A percentile compares a stretch with the other conserved stretches of the same genome.
phyloP scores from a whole-genome alignment of 2,113 vertebrate genomes.

The Dicentrarchus labrax region DNA sequence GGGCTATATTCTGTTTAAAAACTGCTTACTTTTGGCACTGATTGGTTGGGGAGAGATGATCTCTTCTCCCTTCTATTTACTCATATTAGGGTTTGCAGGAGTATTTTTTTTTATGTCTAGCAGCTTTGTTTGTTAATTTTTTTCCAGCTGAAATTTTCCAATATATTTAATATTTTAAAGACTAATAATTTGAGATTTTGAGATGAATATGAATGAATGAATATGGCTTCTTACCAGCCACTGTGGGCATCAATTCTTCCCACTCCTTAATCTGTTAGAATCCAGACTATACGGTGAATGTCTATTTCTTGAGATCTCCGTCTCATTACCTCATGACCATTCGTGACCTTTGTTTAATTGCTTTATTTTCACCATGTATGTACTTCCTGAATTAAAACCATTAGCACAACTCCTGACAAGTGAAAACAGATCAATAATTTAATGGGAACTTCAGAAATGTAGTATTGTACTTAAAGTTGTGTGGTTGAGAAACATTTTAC shows the following conservation, averaged over 20 bases:
- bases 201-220: too few relatives aligned
- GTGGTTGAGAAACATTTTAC: not conserved
- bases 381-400: not conserved
- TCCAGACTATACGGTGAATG: not conserved
- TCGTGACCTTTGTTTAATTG: conserved; percentile 37
- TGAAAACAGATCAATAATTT: not conserved
- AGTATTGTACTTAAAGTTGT: not conserved
- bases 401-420: not conserved
- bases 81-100: not conserved
- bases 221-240: not conserved
- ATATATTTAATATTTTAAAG: too few relatives aligned
- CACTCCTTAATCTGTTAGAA: not conserved
- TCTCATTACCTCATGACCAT: conserved; percentile 22
- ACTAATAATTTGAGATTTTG: too few relatives aligned
- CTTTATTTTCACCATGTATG: conserved; percentile 1
- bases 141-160: too few relatives aligned
- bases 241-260: not conserved
- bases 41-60: not conserved
- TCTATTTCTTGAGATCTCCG: not conserved
- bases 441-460: not conserved
- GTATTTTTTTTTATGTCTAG: not conserved
- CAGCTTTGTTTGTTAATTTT: not conserved
- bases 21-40: not conserved
- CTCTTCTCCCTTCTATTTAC: not conserved
- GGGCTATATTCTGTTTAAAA: not conserved